Percentiles rank a stretch among this genome's conserved stretches.
Conservation (phyloP, 2,113 vertebrate genomes). For the Bambusicola thoracicus region DNA sequence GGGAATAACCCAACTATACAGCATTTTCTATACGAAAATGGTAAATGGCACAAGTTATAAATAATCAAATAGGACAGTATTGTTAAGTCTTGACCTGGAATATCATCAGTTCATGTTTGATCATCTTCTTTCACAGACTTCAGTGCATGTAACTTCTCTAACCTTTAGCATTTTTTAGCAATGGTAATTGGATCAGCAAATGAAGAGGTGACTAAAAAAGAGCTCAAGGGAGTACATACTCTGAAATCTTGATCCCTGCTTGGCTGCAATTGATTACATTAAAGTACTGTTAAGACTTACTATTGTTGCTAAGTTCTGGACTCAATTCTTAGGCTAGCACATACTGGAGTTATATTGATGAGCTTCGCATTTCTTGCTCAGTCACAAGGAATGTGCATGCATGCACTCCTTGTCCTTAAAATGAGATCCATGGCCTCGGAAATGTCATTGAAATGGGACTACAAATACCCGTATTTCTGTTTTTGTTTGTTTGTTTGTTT, state of each 20-base stretch:
- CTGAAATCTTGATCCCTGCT: not conserved
- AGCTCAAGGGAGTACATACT: not conserved
- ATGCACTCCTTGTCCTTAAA: not conserved
- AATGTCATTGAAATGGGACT: not conserved
- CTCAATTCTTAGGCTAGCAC: not conserved
- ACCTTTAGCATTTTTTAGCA: not conserved
- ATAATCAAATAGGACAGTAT: not conserved
- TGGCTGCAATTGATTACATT: no score
- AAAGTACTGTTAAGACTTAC: not conserved
- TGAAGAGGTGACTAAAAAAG: not conserved
- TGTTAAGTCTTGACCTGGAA: not conserved
- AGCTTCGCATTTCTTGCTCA: not conserved
- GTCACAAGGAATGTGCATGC: not conserved
- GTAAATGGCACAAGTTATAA: not conserved
- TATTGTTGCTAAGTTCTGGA: not conserved
- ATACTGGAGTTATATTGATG: not conserved
- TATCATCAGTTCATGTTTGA: not conserved
- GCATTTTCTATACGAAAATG: not conserved
- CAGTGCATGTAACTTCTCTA: not conserved
- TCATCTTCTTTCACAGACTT: not conserved
- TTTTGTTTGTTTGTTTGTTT: not conserved
- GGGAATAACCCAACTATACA: not conserved
- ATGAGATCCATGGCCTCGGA: not conserved
- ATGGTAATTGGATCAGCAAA: not conserved
- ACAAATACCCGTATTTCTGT: no score